A percentile compares a stretch with the other conserved stretches of the same genome.
Conservation (phyloP, 2,113 vertebrate species). For the Brachirus orientalis region DNA sequence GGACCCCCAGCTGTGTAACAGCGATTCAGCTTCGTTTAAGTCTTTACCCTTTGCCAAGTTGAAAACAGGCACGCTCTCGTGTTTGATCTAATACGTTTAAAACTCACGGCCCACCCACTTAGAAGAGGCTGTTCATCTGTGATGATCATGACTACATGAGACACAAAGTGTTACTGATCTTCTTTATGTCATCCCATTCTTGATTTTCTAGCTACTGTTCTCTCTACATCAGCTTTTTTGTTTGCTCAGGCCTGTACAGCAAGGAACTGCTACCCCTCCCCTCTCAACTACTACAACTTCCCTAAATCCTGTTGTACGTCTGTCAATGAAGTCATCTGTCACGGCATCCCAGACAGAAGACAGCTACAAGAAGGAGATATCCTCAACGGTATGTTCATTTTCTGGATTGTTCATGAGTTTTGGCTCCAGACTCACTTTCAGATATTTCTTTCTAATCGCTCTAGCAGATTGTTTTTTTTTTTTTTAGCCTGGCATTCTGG, state of each 20-base stretch:
- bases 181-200: not conserved
- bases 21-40: not conserved
- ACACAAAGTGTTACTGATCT: not conserved
- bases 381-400: slow-evolving; percentile 89
- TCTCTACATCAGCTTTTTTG: not conserved
- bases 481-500: too few relatives aligned
- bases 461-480: too few relatives aligned
- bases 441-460: too few relatives aligned
- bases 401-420: too few relatives aligned
- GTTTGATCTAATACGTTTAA: too few relatives aligned
- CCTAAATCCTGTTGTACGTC: slow-evolving; percentile 99
- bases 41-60: not conserved
- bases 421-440: too few relatives aligned
- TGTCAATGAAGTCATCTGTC: slow-evolving; percentile 99
- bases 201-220: not conserved
- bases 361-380: slow-evolving; percentile 95
- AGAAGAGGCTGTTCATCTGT: not conserved
- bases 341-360: slow-evolving; percentile 96
- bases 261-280: slow-evolving; percentile 97
- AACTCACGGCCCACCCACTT: not conserved
- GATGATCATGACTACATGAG: not conserved
- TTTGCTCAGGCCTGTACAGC: slow-evolving; percentile 90
- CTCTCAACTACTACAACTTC: slow-evolving; percentile 99
- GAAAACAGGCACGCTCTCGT: not conserved
- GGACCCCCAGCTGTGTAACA: not conserved